phyloP scores from a whole-genome alignment of 2,113 vertebrate species.

The Corythoichthys intestinalis region DNA sequence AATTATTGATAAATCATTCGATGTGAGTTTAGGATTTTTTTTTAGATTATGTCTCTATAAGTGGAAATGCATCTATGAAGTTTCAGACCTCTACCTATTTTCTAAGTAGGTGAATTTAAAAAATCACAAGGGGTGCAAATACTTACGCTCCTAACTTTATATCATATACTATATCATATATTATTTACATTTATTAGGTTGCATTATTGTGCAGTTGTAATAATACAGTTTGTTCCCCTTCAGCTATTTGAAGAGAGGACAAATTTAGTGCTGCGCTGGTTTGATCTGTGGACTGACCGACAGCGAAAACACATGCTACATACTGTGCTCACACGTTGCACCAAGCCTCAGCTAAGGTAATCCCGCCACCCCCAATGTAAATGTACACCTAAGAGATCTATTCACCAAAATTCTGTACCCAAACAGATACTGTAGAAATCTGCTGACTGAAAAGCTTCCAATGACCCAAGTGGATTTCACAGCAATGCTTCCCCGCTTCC shows the following conservation, averaged over 20 bases:
- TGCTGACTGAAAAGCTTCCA: slow-evolving; percentile 71
- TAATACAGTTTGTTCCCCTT: not conserved
- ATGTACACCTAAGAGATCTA: not conserved
- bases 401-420: not conserved
- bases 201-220: not conserved
- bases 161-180: no score
- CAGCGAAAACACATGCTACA: slow-evolving; percentile 80
- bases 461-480: slow-evolving; percentile 76
- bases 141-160: no score
- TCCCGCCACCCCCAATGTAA: not conserved
- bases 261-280: slow-evolving; percentile 81
- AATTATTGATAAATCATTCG: no score
- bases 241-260: slow-evolving; percentile 84
- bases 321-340: slow-evolving; percentile 71
- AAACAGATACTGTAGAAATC: slow-evolving; percentile 71
- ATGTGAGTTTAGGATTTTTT: no score
- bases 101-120: no score
- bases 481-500: slow-evolving; percentile 73
- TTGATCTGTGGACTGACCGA: slow-evolving; percentile 82
- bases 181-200: not conserved
- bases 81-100: no score
- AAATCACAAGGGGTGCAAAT: no score
- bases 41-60: no score
- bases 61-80: no score
- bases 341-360: slow-evolving; percentile 79